Conservation (phyloP, 2,113 vertebrate genomes). For the Upupa epops region DNA sequence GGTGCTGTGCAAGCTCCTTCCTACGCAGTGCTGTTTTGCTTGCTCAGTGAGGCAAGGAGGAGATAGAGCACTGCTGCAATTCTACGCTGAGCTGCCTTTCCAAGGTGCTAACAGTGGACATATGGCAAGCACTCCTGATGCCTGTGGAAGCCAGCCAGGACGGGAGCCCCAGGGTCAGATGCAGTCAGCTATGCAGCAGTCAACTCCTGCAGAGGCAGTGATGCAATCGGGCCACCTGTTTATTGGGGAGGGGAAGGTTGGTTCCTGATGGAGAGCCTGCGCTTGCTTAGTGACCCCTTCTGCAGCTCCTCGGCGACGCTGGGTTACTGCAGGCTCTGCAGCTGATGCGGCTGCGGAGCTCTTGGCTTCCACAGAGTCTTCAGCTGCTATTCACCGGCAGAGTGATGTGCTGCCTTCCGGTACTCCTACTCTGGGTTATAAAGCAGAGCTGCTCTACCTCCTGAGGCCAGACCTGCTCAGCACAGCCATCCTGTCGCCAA, state of each 20-base stretch:
- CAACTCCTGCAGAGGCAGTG: constrained; percentile 27
- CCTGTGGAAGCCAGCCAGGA: constrained; percentile 37
- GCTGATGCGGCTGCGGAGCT: not conserved
- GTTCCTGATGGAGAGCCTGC: constrained; percentile 38
- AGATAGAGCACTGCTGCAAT: constrained; percentile 65
- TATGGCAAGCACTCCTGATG: constrained; percentile 40
- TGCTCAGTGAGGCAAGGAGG: constrained; percentile 64
- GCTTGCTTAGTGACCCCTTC: constrained; percentile 42
- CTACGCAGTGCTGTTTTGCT: constrained; percentile 48
- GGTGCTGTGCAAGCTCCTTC: constrained; percentile 49
- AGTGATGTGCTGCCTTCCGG: not conserved
- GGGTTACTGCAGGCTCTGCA: constrained; percentile 46
- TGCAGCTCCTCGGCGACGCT: constrained; percentile 53
- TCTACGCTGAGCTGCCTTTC: constrained; percentile 54
- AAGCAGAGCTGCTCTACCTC: not conserved
- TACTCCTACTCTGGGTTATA: not conserved
- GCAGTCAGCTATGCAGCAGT: constrained; percentile 46
- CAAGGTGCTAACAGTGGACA: constrained; percentile 53
- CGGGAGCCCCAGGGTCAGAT: constrained; percentile 55
- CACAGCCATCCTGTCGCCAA: not conserved
- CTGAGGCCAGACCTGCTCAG: not conserved
- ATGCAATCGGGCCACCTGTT: constrained; percentile 43
- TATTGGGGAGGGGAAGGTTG: not conserved
- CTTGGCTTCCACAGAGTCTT: constrained; percentile 20
- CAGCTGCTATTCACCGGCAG: not conserved